Percentiles rank a stretch among this genome's conserved stretches.
phyloP scores from a whole-genome alignment of 2,797 vertebrate species.

The Bufotes viridis region DNA sequence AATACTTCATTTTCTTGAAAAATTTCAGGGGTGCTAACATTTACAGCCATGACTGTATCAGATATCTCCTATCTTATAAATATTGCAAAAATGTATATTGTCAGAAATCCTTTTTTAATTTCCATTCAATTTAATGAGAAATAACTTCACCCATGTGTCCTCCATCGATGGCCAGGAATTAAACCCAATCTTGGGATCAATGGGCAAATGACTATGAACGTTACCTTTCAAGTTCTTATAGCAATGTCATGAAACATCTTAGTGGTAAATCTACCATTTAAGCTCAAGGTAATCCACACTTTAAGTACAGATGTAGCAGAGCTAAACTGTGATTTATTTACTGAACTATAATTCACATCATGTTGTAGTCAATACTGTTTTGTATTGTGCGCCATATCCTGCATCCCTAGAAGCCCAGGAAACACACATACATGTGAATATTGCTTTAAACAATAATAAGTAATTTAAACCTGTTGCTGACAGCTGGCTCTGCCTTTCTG shows the following conservation, averaged over 20 bases:
- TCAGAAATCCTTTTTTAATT: not conserved
- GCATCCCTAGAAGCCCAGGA: not conserved
- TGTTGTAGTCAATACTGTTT: not conserved
- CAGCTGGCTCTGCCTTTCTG: not conserved
- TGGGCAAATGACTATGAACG: not conserved
- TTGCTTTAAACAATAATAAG: not conserved
- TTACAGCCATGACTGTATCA: too few species aligned
- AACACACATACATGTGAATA: not conserved
- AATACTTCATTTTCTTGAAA: too few species aligned
- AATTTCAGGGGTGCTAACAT: too few species aligned
- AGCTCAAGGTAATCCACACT: not conserved
- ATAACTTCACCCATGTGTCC: not conserved
- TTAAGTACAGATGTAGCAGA: too few species aligned
- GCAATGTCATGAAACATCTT: too few species aligned
- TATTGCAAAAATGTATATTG: not conserved
- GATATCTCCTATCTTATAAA: too few species aligned
- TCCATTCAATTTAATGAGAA: not conserved
- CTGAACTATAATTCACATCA: not conserved
- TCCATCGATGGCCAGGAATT: not conserved
- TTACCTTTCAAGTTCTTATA: not conserved
- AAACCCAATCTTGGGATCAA: not conserved
- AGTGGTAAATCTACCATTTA: not conserved
- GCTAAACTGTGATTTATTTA: too few species aligned
- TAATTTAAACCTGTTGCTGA: constrained; percentile 7
- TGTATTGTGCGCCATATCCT: not conserved